These are phyloP conservation scores for Ormyrus pomaceus DNA, from an alignment of 2,888 invertebrate genomes.

Conservation along the genomic window DNA sequence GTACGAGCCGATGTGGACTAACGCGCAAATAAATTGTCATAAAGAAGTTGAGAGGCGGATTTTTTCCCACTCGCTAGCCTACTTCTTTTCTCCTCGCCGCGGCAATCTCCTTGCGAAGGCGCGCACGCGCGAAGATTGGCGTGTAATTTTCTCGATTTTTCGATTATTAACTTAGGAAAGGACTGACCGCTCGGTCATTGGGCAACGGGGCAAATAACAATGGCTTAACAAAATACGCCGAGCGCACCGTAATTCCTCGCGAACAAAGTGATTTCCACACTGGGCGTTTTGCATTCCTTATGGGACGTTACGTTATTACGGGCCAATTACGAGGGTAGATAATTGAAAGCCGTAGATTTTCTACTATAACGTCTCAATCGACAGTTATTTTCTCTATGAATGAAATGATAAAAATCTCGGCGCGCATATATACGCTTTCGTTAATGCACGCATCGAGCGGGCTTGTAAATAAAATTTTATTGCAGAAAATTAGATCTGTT, in stretches of 20 bases:
- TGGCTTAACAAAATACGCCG: conserved; percentile 34
- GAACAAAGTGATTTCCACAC: conserved; percentile 47
- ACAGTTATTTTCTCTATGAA: conserved; percentile 16
- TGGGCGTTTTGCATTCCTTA: conserved; percentile 49
- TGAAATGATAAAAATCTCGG: conserved; percentile 17
- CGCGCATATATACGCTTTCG: not conserved
- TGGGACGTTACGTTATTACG: conserved; percentile 38
- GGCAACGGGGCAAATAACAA: conserved; percentile 34
- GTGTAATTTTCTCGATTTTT: conserved; percentile 48
- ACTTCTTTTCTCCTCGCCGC: conserved; percentile 11
- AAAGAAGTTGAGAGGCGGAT: conserved; percentile 12
- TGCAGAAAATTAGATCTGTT: conserved; percentile 9
- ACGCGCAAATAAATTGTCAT: conserved; percentile 36
- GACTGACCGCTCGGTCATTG: conserved; percentile 6
- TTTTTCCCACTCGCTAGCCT: conserved; percentile 6
- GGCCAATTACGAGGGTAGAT: conserved; percentile 42
- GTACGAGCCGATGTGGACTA: conserved; percentile 9
- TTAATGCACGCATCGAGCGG: not conserved
- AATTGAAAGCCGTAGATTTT: conserved; percentile 46
- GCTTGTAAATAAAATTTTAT: conserved; percentile 34
- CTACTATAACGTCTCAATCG: conserved; percentile 49
- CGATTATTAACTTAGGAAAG: conserved; percentile 29
- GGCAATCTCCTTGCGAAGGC: not conserved
- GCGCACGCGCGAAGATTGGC: conserved; percentile 14
- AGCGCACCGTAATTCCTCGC: conserved; percentile 22